Percentiles rank a stretch among this genome's conserved stretches.
phyloP scores from a whole-genome alignment of 2,113 vertebrate species.

The Callaeas wilsoni region DNA sequence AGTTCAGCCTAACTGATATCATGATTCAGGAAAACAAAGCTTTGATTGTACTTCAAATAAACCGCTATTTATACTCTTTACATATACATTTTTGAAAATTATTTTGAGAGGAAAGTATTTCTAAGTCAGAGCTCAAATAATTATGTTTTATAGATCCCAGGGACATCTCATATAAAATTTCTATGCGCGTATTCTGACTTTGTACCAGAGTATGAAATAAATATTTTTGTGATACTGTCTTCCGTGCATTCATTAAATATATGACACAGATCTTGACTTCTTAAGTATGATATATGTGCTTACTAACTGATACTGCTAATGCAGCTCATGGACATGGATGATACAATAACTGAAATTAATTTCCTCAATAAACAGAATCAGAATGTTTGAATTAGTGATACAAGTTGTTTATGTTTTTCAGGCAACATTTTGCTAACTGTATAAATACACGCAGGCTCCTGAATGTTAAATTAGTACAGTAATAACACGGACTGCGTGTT shows the following conservation, averaged over 20 bases:
- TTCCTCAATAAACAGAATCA: constrained; percentile 21
- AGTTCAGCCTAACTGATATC: not conserved
- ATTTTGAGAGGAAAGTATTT: not conserved
- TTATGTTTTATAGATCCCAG: not conserved
- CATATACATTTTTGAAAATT: not conserved
- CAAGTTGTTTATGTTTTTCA: not conserved
- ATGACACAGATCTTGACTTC: not conserved
- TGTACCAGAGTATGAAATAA: not conserved
- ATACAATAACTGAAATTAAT: not conserved
- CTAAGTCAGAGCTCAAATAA: not conserved
- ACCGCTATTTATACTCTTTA: not conserved
- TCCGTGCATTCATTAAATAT: not conserved
- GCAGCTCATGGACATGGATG: not conserved
- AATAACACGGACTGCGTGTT: constrained; percentile 11
- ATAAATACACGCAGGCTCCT: not conserved
- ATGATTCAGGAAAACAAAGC: constrained; percentile 14
- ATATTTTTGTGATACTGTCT: not conserved
- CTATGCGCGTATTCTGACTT: not conserved
- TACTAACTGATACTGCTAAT: not conserved
- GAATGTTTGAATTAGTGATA: not conserved
- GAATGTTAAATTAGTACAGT: constrained; percentile 8
- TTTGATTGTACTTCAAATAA: constrained; percentile 13
- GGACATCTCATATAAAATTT: not conserved
- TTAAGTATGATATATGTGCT: not conserved
- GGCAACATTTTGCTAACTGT: constrained; percentile 2